Evolutionary conservation across 1,140 invertebrate species (phyloP), one percentile per base, ranked within the genome.

Genomic region (Anastrepha ludens): DNA sequence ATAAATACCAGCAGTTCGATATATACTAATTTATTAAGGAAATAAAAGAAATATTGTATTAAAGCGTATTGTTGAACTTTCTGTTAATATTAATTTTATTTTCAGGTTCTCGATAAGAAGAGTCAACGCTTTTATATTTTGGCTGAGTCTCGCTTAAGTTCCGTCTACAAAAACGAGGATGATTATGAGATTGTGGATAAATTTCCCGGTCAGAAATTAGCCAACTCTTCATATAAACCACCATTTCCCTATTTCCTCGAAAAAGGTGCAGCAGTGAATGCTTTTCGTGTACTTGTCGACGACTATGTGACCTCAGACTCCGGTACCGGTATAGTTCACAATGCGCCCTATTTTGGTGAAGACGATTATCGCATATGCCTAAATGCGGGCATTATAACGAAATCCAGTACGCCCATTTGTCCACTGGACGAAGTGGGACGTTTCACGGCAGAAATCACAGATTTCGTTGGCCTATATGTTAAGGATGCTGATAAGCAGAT

Each of bases 301-400:
- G 94, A 94, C 11, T 99, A 99, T 94, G 99, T 99, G 0, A 99
- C 98, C 9, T 96, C 98, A 88, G 99, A 99, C 89, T 97, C 97
- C 90, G 99, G 99, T 94, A 99, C 99, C 9, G 99, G 99, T n/a
- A 95, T 99, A 90, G 99, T 99, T 44, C 99, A 99, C 93, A 98
- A 99, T 94, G 98, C 99, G 0, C 98, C 99, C 13, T 99, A 99
- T 94, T 99, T 99, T 95, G 99, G 99, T 90, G 99, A 99, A 94
- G 98, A 99, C 90, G 98, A 99, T 97, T 97, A 96, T 91, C 94
- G 98, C 41, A 96, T 98, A 85, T 99, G 98, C 91, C 93, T 99
- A 39, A 95, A 95, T 15, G 95, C 96, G 89, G 97, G 97, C 47
- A 94, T 99, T 4, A 98, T 99, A 87, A 96, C 95, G 0, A 96